Evolutionary conservation across 1,140 invertebrate genomes (phyloP), one percentile per base, ranked within the genome.

Genomic region (Brachionus paranguensis): DNA sequence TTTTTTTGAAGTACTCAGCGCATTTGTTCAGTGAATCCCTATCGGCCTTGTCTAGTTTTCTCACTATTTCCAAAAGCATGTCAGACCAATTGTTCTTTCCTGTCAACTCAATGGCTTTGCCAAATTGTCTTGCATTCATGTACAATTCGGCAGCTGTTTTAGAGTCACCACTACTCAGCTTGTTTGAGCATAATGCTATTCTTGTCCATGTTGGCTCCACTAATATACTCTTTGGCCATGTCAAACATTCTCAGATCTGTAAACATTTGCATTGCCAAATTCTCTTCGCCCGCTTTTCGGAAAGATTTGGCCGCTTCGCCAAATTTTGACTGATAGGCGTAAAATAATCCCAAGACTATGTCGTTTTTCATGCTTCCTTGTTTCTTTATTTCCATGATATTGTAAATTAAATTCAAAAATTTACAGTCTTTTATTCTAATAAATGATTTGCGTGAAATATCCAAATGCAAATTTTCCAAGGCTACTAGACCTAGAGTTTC

Each of bases 221-320:
- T 27, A 3, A 70, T 41, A n/a, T 74, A 83, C 29, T 79, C 95
- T 91, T 98, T 96, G 10, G 96, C 96, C 86, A 95, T 92, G 88
- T 98, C 96, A 89, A 99, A 99, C 95, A 99, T 98, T 81, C 96
- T 91, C 37, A 99, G 91, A 89, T 99, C 97, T 0, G 95, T 95
- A 87, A 97, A 99, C 93, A 99, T 95, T 84, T 94, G 93, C 2
- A 98, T 90, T 2, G 96, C 96, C 86, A 93, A 93, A 65, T 94
- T 92, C 84, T 94, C 93, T 33, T 94, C 91, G 6, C 93, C 93
- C 68, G 93, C 92, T 88, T 94, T 94, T 86, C 94, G 93, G 90
- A 94, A 98, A 0, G 95, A 88, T 87, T 90, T 91, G 7, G 96
- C 95, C 2, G 96, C 96, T 86, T 99, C 96, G 78, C 93, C 92